phyloP scores from a whole-genome alignment of 2,888 invertebrate species.

The Ectemnius cavifrons region DNA sequence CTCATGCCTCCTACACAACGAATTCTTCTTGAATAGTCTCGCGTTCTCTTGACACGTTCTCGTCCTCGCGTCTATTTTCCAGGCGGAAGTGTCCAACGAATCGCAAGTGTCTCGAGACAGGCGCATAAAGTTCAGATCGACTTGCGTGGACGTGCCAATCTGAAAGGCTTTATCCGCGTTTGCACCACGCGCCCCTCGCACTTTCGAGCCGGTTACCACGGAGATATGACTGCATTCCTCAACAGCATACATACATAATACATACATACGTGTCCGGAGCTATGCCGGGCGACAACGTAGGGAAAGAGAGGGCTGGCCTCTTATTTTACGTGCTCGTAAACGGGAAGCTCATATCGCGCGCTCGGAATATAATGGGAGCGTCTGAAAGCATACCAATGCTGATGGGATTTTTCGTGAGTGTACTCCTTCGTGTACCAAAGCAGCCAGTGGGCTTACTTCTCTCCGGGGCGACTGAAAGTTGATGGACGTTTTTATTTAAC shows the following conservation, averaged over 20 bases:
- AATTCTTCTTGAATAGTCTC: too few relatives aligned
- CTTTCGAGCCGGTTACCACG: constrained; percentile 28
- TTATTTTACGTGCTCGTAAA: constrained; percentile 59
- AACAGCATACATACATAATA: constrained; percentile 21
- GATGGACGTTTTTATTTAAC: not conserved
- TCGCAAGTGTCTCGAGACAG: too few relatives aligned
- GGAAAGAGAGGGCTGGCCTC: constrained; percentile 17
- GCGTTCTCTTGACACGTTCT: not conserved
- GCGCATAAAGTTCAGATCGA: too few relatives aligned
- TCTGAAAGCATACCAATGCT: constrained; percentile 4
- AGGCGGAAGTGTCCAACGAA: too few relatives aligned
- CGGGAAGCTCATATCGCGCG: constrained; percentile 55
- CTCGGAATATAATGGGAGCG: constrained; percentile 8
- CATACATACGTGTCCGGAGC: not conserved
- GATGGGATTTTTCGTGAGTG: not conserved
- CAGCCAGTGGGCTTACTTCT: not conserved
- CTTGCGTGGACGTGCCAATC: not conserved
- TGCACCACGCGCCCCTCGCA: constrained; percentile 40
- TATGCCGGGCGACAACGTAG: constrained; percentile 24
- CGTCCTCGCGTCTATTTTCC: constrained; percentile 10
- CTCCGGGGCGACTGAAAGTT: not conserved
- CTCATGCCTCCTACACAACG: too few relatives aligned
- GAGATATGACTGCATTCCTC: constrained; percentile 60
- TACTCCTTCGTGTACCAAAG: too few relatives aligned
- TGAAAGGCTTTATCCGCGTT: constrained; percentile 47